These are phyloP conservation scores for Edolisoma coerulescens DNA, from an alignment of 2,113 vertebrate species.

Conservation along the genomic window DNA sequence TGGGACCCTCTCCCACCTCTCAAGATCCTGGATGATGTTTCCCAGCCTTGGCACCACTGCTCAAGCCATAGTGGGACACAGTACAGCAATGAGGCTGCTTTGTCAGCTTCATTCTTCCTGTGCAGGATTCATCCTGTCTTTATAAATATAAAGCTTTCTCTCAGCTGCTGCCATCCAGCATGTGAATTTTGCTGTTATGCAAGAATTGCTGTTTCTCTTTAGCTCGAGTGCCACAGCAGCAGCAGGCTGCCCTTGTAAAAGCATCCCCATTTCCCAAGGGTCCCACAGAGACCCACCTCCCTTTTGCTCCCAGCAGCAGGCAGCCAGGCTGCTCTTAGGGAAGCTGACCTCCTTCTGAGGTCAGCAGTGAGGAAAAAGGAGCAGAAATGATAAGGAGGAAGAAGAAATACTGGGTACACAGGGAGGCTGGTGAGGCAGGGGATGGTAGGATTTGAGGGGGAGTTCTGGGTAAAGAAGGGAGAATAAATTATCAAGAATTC, in stretches of 20 bases:
- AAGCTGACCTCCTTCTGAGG: background rate
- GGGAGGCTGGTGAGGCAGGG: background rate
- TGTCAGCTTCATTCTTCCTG: background rate
- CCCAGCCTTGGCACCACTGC: background rate
- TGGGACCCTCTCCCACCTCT: background rate
- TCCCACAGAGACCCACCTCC: background rate
- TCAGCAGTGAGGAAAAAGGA: background rate
- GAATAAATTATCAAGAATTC: background rate
- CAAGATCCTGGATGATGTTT: background rate
- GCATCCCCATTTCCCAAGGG: background rate
- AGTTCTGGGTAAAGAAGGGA: background rate
- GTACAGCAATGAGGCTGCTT: background rate
- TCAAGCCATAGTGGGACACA: background rate
- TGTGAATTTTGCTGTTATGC: background rate
- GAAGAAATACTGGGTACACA: background rate
- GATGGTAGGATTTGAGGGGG: background rate
- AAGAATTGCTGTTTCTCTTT: background rate
- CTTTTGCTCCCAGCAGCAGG: background rate
- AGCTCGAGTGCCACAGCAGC: fast-evolving
- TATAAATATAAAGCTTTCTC: background rate
- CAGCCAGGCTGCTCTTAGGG: background rate
- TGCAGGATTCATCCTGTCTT: background rate
- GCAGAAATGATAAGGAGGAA: background rate
- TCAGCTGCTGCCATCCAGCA: background rate
- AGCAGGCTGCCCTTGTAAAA: background rate